A percentile compares a stretch with the other conserved stretches of the same genome.
These are phyloP conservation scores for Varanus komodoensis DNA, from an alignment of 2,113 vertebrate species.

Conservation along the genomic window DNA sequence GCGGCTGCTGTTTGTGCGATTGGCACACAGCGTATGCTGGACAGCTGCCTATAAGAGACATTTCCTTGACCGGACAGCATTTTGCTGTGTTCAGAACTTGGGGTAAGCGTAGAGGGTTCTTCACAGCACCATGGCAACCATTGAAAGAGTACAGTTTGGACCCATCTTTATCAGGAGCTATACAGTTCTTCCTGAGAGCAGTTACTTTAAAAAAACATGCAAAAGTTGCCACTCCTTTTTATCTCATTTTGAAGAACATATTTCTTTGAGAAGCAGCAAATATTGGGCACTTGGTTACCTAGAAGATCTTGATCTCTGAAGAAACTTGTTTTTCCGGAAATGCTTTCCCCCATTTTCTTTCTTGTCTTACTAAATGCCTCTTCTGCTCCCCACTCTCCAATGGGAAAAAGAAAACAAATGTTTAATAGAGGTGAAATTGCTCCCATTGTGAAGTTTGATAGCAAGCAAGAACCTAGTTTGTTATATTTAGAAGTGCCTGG, in stretches of 20 bases:
- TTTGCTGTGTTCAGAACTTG: neutral
- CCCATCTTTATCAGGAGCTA: neutral
- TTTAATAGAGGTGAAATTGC: neutral
- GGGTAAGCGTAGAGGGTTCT: neutral
- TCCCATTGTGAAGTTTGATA: neutral
- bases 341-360: neutral
- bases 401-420: neutral
- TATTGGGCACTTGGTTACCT: neutral
- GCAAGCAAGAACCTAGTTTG: neutral
- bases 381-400: neutral
- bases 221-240: neutral
- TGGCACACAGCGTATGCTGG: neutral
- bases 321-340: neutral
- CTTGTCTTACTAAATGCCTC: neutral
- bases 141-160: neutral
- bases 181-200: neutral
- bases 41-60: neutral
- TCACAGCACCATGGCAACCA: neutral
- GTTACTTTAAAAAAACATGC: neutral
- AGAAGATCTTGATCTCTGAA: neutral
- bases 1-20: neutral
- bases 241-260: neutral
- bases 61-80: neutral
- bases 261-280: neutral
- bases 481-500: conserved; percentile 6